Base-by-base conservation (phyloP, 2,113 vertebrate genomes). In the Engystomops pustulosus region DNA sequence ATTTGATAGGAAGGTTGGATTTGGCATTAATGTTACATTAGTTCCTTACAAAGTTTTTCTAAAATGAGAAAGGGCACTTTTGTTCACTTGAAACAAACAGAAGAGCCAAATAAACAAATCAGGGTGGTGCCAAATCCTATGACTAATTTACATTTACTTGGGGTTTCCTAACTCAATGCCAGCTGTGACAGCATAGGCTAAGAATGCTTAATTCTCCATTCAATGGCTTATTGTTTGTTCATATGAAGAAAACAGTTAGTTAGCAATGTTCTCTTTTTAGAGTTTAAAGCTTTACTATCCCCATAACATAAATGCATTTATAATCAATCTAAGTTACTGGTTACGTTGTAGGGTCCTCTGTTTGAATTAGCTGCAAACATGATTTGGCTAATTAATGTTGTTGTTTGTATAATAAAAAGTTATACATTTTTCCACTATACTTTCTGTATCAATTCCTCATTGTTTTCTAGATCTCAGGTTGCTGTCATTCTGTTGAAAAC, bases 151-250 rank as follows among this genome's bases (percentile, higher is more conserved):
- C 25, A 75, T 51, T 27, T 32, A 49, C 44, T 49, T 45, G 20
- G 45, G 45, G 27, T 69, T 75, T 53, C 72, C 72, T 76, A n/a
- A 30, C 47, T 53, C 27, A 6, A 76, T 12, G 47, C 47, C 72
- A 36, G 17, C 20, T 34, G 27, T 76, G 72, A 76, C 72, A 53
- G 11, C 47, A 76, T 34, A 32, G 45, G 27, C 12, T 18, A 51
- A 20, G 72, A 76, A 53, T 76, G 47, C 72, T 12, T 53, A 34
- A 17, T 53, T 1, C 3, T 76, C 27, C 17, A n/a, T 20, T 76
- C 72, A 76, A 76, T 51, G 72, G 45, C 47, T 34, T 76, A 76
- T 53, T 76, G 72, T 76, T 76, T 74, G 14, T 30, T 74, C 25
- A 74, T 27, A 72, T 27, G 23, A 15, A 3, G 10, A 47, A 71